Conservation (phyloP, 2,888 invertebrate genomes). For the Platycheirus albimanus region DNA sequence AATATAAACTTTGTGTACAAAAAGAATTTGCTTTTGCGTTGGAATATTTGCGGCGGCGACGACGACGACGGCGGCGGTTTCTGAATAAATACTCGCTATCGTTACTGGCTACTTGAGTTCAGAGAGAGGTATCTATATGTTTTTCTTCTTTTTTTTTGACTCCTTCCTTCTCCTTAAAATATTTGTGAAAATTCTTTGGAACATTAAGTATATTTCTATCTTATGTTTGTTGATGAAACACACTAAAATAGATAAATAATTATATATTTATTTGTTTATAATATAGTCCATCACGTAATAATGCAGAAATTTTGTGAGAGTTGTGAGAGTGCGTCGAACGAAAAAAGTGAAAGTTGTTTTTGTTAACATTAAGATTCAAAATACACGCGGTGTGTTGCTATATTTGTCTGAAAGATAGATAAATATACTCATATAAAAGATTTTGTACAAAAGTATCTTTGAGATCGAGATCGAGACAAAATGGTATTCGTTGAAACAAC, state of each 20-base stretch:
- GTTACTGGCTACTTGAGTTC: too few relatives aligned
- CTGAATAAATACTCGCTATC: neutral
- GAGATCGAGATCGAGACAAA: conserved; percentile 47
- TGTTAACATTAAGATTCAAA: conserved; percentile 38
- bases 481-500: conserved; percentile 44
- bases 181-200: conserved; percentile 13
- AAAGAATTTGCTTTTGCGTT: conserved; percentile 45
- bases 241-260: conserved; percentile 33
- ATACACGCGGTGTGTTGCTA: conserved; percentile 56
- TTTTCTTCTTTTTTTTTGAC: too few relatives aligned
- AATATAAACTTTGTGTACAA: conserved; percentile 43
- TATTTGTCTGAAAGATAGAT: conserved; percentile 36
- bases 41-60: conserved; percentile 30
- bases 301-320: conserved; percentile 47
- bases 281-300: conserved; percentile 56
- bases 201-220: too few relatives aligned
- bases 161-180: too few relatives aligned
- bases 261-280: conserved; percentile 31
- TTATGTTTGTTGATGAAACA: conserved; percentile 11
- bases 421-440: conserved; percentile 51
- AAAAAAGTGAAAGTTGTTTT: conserved; percentile 67
- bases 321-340: conserved; percentile 42
- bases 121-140: too few relatives aligned
- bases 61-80: conserved; percentile 4
- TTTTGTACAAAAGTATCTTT: conserved; percentile 26